These are phyloP conservation scores for Acromyrmex heyeri DNA, from an alignment of 1,140 invertebrate species.

Conservation along the genomic window DNA sequence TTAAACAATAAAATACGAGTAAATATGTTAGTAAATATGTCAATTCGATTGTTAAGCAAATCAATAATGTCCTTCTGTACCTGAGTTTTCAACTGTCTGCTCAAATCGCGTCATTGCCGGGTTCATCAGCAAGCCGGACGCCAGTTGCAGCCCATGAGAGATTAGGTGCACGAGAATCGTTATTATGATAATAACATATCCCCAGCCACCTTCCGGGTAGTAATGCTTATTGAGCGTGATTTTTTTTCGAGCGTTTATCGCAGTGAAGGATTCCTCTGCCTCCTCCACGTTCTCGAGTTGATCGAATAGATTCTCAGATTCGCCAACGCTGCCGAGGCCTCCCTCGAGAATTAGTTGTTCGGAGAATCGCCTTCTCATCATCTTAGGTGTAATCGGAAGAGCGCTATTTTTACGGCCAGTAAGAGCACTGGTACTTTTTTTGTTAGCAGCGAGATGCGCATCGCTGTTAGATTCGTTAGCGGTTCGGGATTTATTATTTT, in stretches of 20 bases:
- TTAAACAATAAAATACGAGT: background rate
- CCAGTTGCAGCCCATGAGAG: conserved; percentile 90
- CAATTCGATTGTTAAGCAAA: background rate
- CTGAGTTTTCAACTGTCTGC: conserved; percentile 62
- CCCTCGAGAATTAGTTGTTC: conserved; percentile 81
- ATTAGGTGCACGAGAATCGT: conserved; percentile 89
- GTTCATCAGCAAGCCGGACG: conserved; percentile 85
- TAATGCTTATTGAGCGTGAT: conserved; percentile 89
- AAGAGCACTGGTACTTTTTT: conserved; percentile 10
- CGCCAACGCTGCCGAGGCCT: conserved; percentile 70
- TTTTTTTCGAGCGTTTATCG: conserved; percentile 82
- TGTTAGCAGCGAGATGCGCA: conserved; percentile 13
- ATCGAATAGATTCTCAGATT: conserved; percentile 75
- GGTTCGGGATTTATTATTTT: background rate
- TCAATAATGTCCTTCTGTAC: conserved; percentile 53
- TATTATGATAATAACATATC: conserved; percentile 90
- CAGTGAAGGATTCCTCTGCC: conserved; percentile 77
- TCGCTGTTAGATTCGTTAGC: conserved; percentile 28
- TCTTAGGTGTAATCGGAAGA: conserved; percentile 76
- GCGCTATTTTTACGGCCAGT: conserved; percentile 59
- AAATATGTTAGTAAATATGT: background rate
- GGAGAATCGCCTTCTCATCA: conserved; percentile 80
- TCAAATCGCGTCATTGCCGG: conserved; percentile 79
- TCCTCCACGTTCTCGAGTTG: conserved; percentile 58
- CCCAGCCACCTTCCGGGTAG: conserved; percentile 94